Percentiles rank a stretch among this genome's conserved stretches.
These are phyloP conservation scores for Epizoanthus fatuus DNA, from an alignment of 92 coral and sea anemone genomes.

Conservation along the genomic window DNA sequence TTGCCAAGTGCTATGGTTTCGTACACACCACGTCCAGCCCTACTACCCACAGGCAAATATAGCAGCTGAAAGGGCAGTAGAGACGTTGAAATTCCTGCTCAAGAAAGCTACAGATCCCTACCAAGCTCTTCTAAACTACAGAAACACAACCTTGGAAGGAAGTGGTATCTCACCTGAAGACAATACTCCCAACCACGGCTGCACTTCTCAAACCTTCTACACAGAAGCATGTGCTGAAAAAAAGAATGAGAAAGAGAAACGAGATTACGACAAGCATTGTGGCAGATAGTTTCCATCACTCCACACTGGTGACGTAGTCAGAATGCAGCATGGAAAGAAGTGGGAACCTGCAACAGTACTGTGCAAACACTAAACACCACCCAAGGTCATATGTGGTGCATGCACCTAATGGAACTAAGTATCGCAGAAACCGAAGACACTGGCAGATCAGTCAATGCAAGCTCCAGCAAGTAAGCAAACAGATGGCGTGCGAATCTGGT, in stretches of 20 bases:
- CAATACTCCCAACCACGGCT: slow-evolving; percentile 39
- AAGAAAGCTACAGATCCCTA: slow-evolving; percentile 36
- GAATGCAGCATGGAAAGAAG: background rate
- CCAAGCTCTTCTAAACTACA: slow-evolving; percentile 39
- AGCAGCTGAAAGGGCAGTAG: slow-evolving; percentile 21
- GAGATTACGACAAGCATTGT: too few species aligned
- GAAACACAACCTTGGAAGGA: slow-evolving; percentile 51
- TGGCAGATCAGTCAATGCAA: background rate
- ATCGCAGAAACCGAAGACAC: slow-evolving; percentile 29
- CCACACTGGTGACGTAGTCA: slow-evolving; percentile 16
- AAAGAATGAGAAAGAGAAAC: slow-evolving; percentile 4
- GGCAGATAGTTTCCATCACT: slow-evolving; percentile 15
- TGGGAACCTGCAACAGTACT: slow-evolving; percentile 10
- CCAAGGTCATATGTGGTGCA: slow-evolving; percentile 25
- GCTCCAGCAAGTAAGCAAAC: background rate
- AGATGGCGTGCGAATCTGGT: too few species aligned
- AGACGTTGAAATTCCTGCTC: background rate
- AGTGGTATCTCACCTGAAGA: slow-evolving; percentile 40
- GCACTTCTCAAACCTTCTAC: slow-evolving; percentile 19
- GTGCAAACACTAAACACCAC: background rate
- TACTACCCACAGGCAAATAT: slow-evolving; percentile 47
- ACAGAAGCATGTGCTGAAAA: background rate
- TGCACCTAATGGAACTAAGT: background rate
- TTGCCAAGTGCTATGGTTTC: slow-evolving; percentile 60
- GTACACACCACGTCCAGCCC: slow-evolving; percentile 60